These are phyloP conservation scores for Danaus melanippus DNA, from an alignment of 1,140 invertebrate species.

Conservation along the genomic window DNA sequence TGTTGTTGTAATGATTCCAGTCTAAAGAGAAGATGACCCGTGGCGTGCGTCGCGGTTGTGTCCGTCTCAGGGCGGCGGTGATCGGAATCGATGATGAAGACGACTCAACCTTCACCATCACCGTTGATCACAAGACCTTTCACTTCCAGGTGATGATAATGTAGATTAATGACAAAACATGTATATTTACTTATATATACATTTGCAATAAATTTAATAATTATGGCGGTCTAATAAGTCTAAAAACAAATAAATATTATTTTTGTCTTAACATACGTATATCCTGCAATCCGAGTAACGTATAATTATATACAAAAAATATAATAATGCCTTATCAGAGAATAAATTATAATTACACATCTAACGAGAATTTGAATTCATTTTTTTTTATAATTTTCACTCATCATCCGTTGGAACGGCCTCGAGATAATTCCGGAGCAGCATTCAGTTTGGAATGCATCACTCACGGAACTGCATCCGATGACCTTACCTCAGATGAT, in stretches of 20 bases:
- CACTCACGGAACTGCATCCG: no score
- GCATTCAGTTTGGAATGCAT: slow-evolving; percentile 1
- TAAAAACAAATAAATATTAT: no score
- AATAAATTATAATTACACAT: no score
- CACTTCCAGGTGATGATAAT: slow-evolving; percentile 85
- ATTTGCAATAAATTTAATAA: no score
- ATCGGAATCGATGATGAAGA: slow-evolving; percentile 99
- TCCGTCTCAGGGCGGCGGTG: slow-evolving; percentile 92
- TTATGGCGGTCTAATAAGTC: no score
- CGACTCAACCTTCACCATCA: slow-evolving; percentile 99
- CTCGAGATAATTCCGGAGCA: slow-evolving; percentile 14
- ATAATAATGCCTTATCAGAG: not conserved
- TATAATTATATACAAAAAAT: not conserved
- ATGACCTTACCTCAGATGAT: no score
- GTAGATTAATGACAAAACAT: not conserved
- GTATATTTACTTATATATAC: no score
- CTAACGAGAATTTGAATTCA: no score
- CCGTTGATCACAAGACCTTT: slow-evolving; percentile 98
- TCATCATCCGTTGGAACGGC: slow-evolving; percentile 1
- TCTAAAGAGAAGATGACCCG: slow-evolving; percentile 99
- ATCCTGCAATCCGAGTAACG: no score
- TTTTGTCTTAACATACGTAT: no score
- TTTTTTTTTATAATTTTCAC: not conserved
- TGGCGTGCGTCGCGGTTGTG: slow-evolving; percentile 95
- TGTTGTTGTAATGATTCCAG: slow-evolving; percentile 74